A percentile compares a stretch with the other conserved stretches of the same genome.
These are phyloP conservation scores for Meiosimyza decipiens DNA, from an alignment of 2,888 invertebrate species.

Conservation along the genomic window DNA sequence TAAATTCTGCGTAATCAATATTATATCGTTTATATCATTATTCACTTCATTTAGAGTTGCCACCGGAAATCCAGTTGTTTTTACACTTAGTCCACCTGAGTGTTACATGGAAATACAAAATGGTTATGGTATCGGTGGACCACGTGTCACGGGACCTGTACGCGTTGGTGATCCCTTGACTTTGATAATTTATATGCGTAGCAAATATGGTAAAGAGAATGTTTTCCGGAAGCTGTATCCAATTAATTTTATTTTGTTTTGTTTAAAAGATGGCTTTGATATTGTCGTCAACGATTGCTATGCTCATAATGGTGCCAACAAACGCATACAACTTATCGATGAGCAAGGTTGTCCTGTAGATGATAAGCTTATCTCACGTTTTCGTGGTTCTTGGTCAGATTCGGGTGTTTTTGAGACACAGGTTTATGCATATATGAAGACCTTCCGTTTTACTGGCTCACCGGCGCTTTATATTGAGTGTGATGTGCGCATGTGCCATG, in stretches of 20 bases:
- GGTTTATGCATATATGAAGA: conserved; percentile 95
- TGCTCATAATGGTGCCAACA: conserved; percentile 93
- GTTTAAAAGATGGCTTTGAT: conserved; percentile 84
- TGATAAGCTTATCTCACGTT: conserved; percentile 90
- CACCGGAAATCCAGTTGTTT: conserved; percentile 93
- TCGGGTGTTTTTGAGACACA: conserved; percentile 91
- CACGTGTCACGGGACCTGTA: conserved; percentile 87
- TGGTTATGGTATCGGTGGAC: conserved; percentile 89
- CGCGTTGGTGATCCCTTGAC: conserved; percentile 93
- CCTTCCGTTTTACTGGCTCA: conserved; percentile 88
- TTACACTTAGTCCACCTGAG: conserved; percentile 91
- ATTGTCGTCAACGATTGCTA: conserved; percentile 94
- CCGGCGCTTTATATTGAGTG: conserved; percentile 95
- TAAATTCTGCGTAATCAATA: not conserved
- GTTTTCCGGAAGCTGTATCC: not conserved
- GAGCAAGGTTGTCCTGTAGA: conserved; percentile 94
- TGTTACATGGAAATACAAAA: conserved; percentile 96
- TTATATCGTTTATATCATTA: not conserved
- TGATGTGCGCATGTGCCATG: conserved; percentile 95
- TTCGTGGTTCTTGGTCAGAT: conserved; percentile 93
- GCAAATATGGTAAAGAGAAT: conserved; percentile 82
- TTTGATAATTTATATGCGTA: conserved; percentile 92
- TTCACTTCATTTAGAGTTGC: conserved; percentile 75
- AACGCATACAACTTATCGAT: conserved; percentile 90
- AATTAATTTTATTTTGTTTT: not conserved